These are phyloP conservation scores for Thinocorus orbignyianus DNA, from an alignment of 2,113 vertebrate genomes.

Conservation along the genomic window DNA sequence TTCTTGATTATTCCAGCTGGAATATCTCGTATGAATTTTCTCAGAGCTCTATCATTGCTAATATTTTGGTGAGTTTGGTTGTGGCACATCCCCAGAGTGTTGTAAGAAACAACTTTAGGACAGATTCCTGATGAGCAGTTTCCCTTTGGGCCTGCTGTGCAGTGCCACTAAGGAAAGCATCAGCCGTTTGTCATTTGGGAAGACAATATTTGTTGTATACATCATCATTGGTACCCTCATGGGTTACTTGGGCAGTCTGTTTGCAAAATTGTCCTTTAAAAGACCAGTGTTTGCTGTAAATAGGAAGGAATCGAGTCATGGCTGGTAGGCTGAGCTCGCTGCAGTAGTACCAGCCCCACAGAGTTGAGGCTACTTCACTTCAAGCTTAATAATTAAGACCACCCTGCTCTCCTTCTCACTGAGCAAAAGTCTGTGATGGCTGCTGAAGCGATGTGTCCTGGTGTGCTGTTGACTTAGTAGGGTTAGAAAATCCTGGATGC, in stretches of 20 bases:
- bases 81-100: not conserved
- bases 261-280: not conserved
- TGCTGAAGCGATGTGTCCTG: not conserved
- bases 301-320: not conserved
- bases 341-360: too few species aligned
- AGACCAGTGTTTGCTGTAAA: not conserved
- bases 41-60: not conserved
- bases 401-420: not conserved
- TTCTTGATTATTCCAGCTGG: not conserved
- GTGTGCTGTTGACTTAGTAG: not conserved
- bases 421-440: not conserved
- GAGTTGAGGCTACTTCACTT: not conserved
- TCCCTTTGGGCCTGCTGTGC: not conserved
- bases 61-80: not conserved
- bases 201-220: not conserved
- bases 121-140: not conserved
- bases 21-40: not conserved
- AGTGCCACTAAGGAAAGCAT: not conserved
- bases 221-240: not conserved
- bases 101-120: not conserved
- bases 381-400: not conserved
- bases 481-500: not conserved
- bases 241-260: not conserved
- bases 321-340: not conserved
- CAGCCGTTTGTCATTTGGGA: not conserved